Evolutionary conservation across 2,113 vertebrate species (phyloP).

Genomic region (Lampris megalopsis): DNA sequence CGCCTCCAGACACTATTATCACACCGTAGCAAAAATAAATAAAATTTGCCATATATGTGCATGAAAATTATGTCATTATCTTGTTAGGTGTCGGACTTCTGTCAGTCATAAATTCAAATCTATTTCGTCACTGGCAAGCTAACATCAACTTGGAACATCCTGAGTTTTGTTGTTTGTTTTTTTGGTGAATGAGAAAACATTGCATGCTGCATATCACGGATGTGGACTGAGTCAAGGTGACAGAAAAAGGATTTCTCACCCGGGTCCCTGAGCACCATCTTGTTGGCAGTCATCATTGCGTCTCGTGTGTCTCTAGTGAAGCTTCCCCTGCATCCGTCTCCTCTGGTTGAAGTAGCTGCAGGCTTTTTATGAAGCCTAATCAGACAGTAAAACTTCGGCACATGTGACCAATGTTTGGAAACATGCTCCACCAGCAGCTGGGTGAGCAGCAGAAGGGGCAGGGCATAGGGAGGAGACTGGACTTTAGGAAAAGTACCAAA

Average conservation of each 20-base stretch:
- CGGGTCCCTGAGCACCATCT: constrained; percentile 8
- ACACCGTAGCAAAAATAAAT: no score
- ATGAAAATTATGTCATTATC: no score
- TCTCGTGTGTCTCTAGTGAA: background rate
- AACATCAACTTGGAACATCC: no score
- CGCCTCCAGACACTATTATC: no score
- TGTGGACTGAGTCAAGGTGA: no score
- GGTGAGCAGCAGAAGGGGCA: constrained; percentile 15
- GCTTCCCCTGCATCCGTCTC: constrained; percentile 2
- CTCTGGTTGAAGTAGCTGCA: background rate
- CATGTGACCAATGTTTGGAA: constrained; percentile 9
- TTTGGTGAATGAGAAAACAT: no score
- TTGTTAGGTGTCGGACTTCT: no score
- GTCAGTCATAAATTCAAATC: no score
- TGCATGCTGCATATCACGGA: no score
- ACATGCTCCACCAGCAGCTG: constrained; percentile 45
- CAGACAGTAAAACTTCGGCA: constrained; percentile 18
- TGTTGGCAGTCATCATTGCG: background rate
- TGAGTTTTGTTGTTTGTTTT: no score
- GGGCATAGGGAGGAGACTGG: constrained; percentile 16
- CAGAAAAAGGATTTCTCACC: constrained; percentile 50
- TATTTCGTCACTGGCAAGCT: no score
- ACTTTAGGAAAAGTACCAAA: constrained; percentile 59
- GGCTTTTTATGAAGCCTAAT: background rate
- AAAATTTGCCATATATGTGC: no score